Evolutionary conservation across 2,888 invertebrate genomes (phyloP), one percentile per base, ranked within the genome.

Genomic region (Actias luna): DNA sequence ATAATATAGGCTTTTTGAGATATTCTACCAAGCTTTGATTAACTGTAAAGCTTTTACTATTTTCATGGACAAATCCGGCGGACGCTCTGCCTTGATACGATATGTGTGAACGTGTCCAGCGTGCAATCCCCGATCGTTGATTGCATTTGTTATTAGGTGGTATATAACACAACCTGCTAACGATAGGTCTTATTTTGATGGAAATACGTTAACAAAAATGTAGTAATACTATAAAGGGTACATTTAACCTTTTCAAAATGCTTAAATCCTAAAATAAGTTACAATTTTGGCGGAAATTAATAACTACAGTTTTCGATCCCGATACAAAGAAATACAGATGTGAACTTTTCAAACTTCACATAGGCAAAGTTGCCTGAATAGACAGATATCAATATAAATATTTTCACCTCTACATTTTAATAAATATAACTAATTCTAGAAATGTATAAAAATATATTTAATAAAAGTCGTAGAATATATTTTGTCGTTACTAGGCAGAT

Each of bases 111-210:
- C 82, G 81, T 80, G 82, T 75, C 69, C 65, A 68, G 76, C 72
- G 70, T 75, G 68, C 73, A 70, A 78, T 76, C 71, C 60, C 64
- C 22, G 64, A 55, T 33, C 69, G 62, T 69, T 78, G 79, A 81
- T 82, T 80, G 80, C 81, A 76, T 81, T 81, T 81, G 75, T 79
- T 80, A 42, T 78, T 76, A 75, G 72, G 52, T 60, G 70, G 69
- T 7, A 16, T 42, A 42, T 42, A n/a, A 7, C 42, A 5, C 39
- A 5, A 4, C 14, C n/a, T 42, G 18, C 8, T 42, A 18, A 7
- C 42, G 8, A 42, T 42, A 7, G 42, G 18, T 42, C 18, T 42
- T 42, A 42, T 18, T n/a, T 1, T 18, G 18, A 42, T n/a, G 18
- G 42, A 18, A 42, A 18, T 18, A 8, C 5, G 42, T 18, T 42